These are phyloP conservation scores for Galerucella nymphaeae DNA, from an alignment of 2,888 invertebrate genomes.

Conservation along the genomic window DNA sequence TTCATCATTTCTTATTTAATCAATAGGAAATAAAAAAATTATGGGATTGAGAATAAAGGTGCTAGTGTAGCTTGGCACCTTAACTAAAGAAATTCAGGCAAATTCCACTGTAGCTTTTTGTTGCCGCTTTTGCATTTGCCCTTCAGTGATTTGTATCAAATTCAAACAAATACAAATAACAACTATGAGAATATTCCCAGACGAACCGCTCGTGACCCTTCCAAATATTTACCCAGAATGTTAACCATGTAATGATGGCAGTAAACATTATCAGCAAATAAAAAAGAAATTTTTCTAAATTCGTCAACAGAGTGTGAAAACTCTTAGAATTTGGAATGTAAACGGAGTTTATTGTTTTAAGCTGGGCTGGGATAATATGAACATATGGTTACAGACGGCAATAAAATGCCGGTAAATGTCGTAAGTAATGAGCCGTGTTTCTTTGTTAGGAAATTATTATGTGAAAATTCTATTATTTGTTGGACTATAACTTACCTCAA, in stretches of 20 bases:
- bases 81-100: too few species aligned
- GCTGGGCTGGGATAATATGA: conserved; percentile 16
- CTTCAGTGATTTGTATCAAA: too few species aligned
- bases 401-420: conserved; percentile 24
- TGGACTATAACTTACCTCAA: not conserved
- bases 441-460: conserved; percentile 15
- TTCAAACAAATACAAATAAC: not conserved
- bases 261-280: conserved; percentile 36
- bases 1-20: too few species aligned
- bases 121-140: too few species aligned
- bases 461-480: conserved; percentile 19
- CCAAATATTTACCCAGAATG: conserved; percentile 38
- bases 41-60: too few species aligned
- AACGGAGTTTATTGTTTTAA: conserved; percentile 40
- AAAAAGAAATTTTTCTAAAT: conserved; percentile 34
- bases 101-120: too few species aligned
- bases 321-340: conserved; percentile 36
- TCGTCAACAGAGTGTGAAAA: conserved; percentile 41
- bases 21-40: too few species aligned
- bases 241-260: conserved; percentile 41
- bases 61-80: too few species aligned
- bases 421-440: conserved; percentile 22
- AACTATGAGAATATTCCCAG: conserved; percentile 2
- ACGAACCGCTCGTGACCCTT: conserved; percentile 23
- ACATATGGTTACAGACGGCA: conserved; percentile 6